Percentiles rank a stretch among this genome's conserved stretches.
Conservation (phyloP, 2,113 vertebrate species). For the Eleginops maclovinus region DNA sequence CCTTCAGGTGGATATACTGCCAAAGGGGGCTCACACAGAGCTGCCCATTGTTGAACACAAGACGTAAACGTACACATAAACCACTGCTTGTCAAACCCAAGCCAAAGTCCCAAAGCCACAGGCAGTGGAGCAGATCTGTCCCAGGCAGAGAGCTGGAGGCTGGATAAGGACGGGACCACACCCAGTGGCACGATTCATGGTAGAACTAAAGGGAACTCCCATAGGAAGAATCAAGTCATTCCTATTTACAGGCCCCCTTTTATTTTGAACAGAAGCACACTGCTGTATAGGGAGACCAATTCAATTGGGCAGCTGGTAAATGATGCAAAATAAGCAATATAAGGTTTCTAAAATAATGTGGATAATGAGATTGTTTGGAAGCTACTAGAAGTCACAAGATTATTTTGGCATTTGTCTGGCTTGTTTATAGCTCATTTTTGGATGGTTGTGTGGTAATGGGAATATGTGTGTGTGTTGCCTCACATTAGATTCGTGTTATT, state of each 20-base stretch:
- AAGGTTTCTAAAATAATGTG: background rate
- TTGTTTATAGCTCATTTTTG: constrained; percentile 28
- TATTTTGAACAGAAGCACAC: constrained; percentile 30
- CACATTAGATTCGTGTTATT: no score
- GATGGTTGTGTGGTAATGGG: background rate
- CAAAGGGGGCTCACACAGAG: constrained; percentile 53
- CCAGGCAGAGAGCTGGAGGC: constrained; percentile 22
- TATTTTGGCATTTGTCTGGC: constrained; percentile 31
- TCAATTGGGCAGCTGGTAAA: constrained; percentile 13
- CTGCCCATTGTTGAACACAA: constrained; percentile 45
- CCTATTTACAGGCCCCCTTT: constrained; percentile 44
- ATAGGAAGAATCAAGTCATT: constrained; percentile 69
- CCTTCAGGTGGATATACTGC: constrained; percentile 49
- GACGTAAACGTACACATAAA: constrained; percentile 20
- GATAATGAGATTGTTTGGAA: constrained; percentile 24
- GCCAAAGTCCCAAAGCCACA: constrained; percentile 45
- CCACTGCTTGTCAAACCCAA: constrained; percentile 8
- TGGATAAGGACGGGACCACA: constrained; percentile 57
- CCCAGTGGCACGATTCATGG: constrained; percentile 55
- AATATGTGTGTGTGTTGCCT: background rate
- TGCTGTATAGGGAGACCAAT: constrained; percentile 4
- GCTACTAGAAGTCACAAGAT: constrained; percentile 11
- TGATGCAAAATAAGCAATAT: background rate
- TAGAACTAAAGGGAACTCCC: constrained; percentile 61
- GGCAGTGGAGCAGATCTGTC: constrained; percentile 23